Conservation (phyloP, 1,140 invertebrate genomes). For the Cataglyphis hispanica region DNA sequence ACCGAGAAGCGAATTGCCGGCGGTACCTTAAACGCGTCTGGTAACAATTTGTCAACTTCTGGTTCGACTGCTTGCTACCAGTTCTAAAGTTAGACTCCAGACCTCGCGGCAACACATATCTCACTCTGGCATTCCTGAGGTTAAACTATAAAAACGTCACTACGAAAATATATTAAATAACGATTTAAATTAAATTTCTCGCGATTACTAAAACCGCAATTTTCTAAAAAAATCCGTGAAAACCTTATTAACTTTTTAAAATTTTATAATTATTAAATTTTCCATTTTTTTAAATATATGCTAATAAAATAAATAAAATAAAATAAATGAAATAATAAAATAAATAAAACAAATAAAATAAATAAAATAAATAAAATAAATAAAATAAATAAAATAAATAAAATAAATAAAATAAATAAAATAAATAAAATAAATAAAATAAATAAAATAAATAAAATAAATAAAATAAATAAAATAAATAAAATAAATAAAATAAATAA, state of each 20-base stretch:
- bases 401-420: not conserved
- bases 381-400: not conserved
- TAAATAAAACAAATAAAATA: not conserved
- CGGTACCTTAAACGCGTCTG: constrained; percentile 49
- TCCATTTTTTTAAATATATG: not conserved
- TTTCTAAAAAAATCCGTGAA: not conserved
- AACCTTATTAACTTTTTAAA: not conserved
- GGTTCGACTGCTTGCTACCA: constrained; percentile 61
- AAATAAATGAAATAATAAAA: not conserved
- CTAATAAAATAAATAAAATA: not conserved
- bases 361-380: not conserved
- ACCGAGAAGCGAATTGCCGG: constrained; percentile 49
- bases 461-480: not conserved
- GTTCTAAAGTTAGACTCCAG: constrained; percentile 65
- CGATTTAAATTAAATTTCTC: not conserved
- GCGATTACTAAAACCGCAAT: not conserved
- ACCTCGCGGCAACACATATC: constrained; percentile 23
- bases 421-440: not conserved
- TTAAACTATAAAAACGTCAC: not conserved
- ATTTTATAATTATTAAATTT: not conserved
- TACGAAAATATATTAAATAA: constrained; percentile 7
- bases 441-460: not conserved
- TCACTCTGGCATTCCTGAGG: not conserved
- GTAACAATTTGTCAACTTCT: constrained; percentile 62
- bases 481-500: not conserved